phyloP scores from a whole-genome alignment of 2,888 invertebrate genomes.

The Oconnorella tubifera region DNA sequence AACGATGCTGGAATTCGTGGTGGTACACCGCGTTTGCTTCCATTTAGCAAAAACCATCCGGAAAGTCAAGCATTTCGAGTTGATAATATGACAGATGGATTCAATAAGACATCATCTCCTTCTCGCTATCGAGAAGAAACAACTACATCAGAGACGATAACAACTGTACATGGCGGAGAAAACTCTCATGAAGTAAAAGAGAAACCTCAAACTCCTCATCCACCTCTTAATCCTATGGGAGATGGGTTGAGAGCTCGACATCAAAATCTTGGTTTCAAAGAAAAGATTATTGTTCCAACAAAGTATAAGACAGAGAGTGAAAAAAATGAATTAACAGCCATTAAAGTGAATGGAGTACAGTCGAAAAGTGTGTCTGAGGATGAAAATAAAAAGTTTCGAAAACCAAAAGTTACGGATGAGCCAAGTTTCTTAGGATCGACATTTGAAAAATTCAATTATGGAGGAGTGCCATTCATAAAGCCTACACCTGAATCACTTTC shows the following conservation, averaged over 20 bases:
- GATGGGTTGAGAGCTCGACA: not conserved
- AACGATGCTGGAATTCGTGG: not conserved
- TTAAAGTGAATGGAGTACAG: not conserved
- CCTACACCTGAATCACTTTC: no score
- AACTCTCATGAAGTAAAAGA: no score
- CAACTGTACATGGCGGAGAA: not conserved
- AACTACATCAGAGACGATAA: constrained; percentile 1
- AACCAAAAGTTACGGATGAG: not conserved
- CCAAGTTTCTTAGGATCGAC: not conserved
- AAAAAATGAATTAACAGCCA: not conserved
- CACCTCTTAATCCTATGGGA: not conserved
- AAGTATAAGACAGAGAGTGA: constrained; percentile 10
- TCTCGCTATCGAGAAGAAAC: not conserved
- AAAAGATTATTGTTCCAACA: constrained; percentile 16
- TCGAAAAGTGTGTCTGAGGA: not conserved
- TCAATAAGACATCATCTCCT: not conserved
- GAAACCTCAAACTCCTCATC: not conserved
- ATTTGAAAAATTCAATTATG: constrained; percentile 1
- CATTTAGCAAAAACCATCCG: not conserved
- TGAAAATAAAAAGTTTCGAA: not conserved
- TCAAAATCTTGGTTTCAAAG: constrained; percentile 8
- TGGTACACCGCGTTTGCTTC: not conserved
- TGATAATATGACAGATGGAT: not conserved
- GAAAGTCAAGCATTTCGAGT: not conserved
- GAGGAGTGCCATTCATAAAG: not conserved